Conservation (phyloP, 2,888 invertebrate genomes). For the Onthophagus sagittarius region DNA sequence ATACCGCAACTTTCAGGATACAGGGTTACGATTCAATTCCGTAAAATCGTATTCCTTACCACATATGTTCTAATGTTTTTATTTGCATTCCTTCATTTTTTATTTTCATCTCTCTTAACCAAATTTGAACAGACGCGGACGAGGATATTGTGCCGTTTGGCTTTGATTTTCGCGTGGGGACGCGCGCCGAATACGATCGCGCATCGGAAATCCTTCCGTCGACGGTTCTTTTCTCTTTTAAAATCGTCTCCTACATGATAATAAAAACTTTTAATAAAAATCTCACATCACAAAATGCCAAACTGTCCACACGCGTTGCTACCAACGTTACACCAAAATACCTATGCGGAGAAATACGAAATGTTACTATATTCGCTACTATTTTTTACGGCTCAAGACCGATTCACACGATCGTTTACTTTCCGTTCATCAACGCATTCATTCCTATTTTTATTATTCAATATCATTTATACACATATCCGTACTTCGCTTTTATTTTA, state of each 20-base stretch:
- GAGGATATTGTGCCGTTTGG: slow-evolving; percentile 38
- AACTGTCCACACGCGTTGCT: slow-evolving; percentile 51
- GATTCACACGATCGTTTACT: neutral
- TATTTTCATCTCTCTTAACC: slow-evolving; percentile 50
- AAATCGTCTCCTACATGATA: slow-evolving; percentile 44
- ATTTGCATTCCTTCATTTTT: slow-evolving; percentile 51
- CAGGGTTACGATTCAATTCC: slow-evolving; percentile 40
- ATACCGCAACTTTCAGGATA: slow-evolving; percentile 35
- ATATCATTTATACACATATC: too few relatives aligned
- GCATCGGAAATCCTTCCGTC: slow-evolving; percentile 36
- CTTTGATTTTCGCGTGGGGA: slow-evolving; percentile 40
- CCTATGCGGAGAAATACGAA: slow-evolving; percentile 23
- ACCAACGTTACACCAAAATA: slow-evolving; percentile 40
- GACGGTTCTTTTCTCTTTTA: slow-evolving; percentile 42
- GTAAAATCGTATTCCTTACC: slow-evolving; percentile 48
- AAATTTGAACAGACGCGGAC: slow-evolving; percentile 47
- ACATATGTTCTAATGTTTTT: slow-evolving; percentile 52
- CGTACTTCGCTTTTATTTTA: too few relatives aligned
- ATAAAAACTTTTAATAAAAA: slow-evolving; percentile 49
- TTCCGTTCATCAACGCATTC: neutral
- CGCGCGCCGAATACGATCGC: slow-evolving; percentile 36
- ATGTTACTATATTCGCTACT: slow-evolving; percentile 24
- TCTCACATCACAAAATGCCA: slow-evolving; percentile 52
- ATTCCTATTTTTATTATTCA: too few relatives aligned
- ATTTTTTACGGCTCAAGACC: slow-evolving; percentile 8